These are phyloP conservation scores for Drosophila tropicalis DNA, from an alignment of 1,140 invertebrate species.

Conservation along the genomic window DNA sequence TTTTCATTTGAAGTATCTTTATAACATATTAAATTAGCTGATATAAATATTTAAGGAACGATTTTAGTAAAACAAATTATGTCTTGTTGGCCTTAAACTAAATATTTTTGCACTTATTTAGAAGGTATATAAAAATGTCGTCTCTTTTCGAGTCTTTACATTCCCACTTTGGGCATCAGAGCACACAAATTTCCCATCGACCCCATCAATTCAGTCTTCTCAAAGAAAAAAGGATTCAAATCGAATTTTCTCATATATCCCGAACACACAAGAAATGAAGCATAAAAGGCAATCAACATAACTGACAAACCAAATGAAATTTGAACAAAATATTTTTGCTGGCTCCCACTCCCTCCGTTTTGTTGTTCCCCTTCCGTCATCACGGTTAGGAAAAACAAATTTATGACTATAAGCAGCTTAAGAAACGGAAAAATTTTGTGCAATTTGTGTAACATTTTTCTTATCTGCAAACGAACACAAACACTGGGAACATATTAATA, in stretches of 20 bases:
- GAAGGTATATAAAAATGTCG: too few species aligned
- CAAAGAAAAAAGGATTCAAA: constrained; percentile 1
- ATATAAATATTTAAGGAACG: too few species aligned
- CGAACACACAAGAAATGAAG: constrained; percentile 33
- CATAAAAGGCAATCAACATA: constrained; percentile 48
- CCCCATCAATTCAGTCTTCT: background rate
- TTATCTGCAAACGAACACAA: constrained; percentile 70
- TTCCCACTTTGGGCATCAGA: too few species aligned
- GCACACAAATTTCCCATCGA: too few species aligned
- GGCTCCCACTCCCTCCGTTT: constrained; percentile 8
- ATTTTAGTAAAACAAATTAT: too few species aligned
- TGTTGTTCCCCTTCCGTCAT: background rate
- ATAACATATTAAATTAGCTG: too few species aligned
- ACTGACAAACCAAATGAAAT: constrained; percentile 35
- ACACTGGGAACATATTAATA: constrained; percentile 59
- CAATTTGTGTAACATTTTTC: constrained; percentile 51
- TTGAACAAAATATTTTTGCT: constrained; percentile 40
- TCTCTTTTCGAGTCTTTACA: background rate
- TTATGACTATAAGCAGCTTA: constrained; percentile 77
- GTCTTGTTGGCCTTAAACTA: too few species aligned
- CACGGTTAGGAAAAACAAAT: constrained; percentile 40
- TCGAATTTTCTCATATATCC: constrained; percentile 23
- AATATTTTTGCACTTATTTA: too few species aligned
- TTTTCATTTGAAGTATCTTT: too few species aligned
- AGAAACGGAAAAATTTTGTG: constrained; percentile 70